phyloP scores from a whole-genome alignment of 2,797 vertebrate species.

The Rhabdophis nuchalis region DNA sequence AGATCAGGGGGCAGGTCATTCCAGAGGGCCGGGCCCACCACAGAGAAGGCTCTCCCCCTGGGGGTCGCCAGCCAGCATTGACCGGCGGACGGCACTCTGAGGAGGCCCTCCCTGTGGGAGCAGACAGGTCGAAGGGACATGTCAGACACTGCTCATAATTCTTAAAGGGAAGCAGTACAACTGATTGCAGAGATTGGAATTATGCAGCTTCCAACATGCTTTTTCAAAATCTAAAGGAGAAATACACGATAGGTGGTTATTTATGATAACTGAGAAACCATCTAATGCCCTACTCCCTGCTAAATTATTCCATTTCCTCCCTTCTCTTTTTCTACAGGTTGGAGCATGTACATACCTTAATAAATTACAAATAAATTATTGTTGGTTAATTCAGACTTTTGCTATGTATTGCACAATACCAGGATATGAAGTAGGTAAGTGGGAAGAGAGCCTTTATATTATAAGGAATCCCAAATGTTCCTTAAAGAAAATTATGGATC shows the following conservation, averaged over 20 bases:
- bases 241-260: not conserved
- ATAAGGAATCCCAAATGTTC: not conserved
- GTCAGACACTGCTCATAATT: not conserved
- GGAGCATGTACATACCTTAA: slow-evolving; percentile 74
- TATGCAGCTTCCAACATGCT: not conserved
- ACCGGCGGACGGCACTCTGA: too few species aligned
- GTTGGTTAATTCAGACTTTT: slow-evolving; percentile 77
- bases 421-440: slow-evolving; percentile 74
- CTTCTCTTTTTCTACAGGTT: slow-evolving; percentile 54
- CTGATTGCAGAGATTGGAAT: not conserved
- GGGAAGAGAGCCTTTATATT: not conserved
- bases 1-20: too few species aligned
- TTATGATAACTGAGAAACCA: not conserved
- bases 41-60: too few species aligned
- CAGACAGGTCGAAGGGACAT: too few species aligned
- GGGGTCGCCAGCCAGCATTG: too few species aligned
- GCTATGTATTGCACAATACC: slow-evolving; percentile 78
- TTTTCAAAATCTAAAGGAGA: not conserved
- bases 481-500: not conserved
- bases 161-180: not conserved
- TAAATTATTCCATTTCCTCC: not conserved
- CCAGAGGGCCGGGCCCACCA: too few species aligned
- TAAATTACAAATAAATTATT: slow-evolving; percentile 69
- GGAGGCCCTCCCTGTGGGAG: too few species aligned
- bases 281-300: not conserved